Evolutionary conservation across 1,140 invertebrate genomes (phyloP).

Genomic region (Battus philenor): DNA sequence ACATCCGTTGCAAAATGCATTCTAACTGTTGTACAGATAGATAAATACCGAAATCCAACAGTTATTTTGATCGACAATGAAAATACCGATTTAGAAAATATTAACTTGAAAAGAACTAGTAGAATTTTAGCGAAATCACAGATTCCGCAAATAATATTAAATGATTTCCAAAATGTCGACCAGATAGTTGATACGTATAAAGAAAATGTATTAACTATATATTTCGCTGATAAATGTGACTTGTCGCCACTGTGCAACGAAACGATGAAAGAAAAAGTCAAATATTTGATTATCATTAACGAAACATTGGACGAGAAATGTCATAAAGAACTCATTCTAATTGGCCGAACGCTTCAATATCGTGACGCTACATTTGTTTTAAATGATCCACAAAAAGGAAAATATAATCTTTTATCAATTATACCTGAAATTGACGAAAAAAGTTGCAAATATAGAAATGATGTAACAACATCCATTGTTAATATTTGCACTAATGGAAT

Average conservation of each 20-base stretch:
- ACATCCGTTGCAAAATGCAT: slow-evolving; percentile 2
- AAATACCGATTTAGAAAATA: background rate
- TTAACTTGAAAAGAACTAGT: background rate
- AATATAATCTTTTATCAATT: slow-evolving; percentile 24
- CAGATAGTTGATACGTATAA: slow-evolving; percentile 4
- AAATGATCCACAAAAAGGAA: slow-evolving; percentile 12
- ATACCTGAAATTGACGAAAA: slow-evolving; percentile 29
- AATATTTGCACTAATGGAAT: slow-evolving; percentile 30
- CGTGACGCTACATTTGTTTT: slow-evolving; percentile 31
- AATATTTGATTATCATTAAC: slow-evolving; percentile 32
- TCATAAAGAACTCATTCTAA: slow-evolving; percentile 13
- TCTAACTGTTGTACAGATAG: background rate
- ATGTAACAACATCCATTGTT: slow-evolving; percentile 18
- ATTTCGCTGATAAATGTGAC: slow-evolving; percentile 26
- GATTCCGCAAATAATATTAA: background rate
- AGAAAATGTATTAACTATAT: slow-evolving; percentile 23
- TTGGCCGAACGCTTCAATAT: slow-evolving; percentile 17
- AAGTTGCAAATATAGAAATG: slow-evolving; percentile 29
- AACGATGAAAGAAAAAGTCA: slow-evolving; percentile 20
- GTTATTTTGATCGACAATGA: background rate
- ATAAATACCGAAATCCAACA: background rate
- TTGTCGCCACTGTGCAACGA: slow-evolving; percentile 10
- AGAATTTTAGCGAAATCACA: background rate
- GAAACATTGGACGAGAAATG: slow-evolving; percentile 17
- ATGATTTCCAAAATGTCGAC: background rate